These are phyloP conservation scores for Netelia inedita DNA, from an alignment of 2,888 invertebrate genomes.

Conservation along the genomic window DNA sequence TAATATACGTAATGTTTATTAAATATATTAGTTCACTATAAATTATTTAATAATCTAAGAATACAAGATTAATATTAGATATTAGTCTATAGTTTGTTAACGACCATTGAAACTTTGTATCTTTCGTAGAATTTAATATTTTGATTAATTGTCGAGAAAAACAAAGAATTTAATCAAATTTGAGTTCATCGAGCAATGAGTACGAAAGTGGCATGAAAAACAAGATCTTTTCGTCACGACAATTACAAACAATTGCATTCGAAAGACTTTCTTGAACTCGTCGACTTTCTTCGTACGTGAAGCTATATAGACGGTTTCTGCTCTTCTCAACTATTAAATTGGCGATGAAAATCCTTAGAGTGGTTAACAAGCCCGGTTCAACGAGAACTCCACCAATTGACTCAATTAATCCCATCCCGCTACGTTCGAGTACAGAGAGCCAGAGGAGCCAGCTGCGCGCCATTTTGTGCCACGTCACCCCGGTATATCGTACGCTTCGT, in stretches of 20 bases:
- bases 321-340: slow-evolving; percentile 72
- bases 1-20: no score
- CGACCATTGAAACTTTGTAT: no score
- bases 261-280: slow-evolving; percentile 52
- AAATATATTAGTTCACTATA: no score
- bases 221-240: slow-evolving; percentile 46
- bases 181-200: slow-evolving; percentile 28
- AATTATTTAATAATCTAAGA: no score
- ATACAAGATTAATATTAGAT: no score
- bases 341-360: slow-evolving; percentile 82
- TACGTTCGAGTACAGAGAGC: slow-evolving; percentile 71
- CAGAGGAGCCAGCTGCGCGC: slow-evolving; percentile 70
- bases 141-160: background rate
- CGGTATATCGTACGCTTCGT: slow-evolving; percentile 76
- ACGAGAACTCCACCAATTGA: slow-evolving; percentile 77
- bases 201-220: background rate
- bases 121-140: background rate
- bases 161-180: background rate
- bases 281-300: background rate
- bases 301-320: no score
- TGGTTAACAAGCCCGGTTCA: slow-evolving; percentile 78
- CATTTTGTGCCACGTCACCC: slow-evolving; percentile 79
- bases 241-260: slow-evolving; percentile 42
- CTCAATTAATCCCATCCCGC: slow-evolving; percentile 79
- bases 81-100: no score